Percentiles rank a stretch among this genome's conserved stretches.
phyloP scores from a whole-genome alignment of 2,113 vertebrate genomes.

The Larimichthys polyactis region DNA sequence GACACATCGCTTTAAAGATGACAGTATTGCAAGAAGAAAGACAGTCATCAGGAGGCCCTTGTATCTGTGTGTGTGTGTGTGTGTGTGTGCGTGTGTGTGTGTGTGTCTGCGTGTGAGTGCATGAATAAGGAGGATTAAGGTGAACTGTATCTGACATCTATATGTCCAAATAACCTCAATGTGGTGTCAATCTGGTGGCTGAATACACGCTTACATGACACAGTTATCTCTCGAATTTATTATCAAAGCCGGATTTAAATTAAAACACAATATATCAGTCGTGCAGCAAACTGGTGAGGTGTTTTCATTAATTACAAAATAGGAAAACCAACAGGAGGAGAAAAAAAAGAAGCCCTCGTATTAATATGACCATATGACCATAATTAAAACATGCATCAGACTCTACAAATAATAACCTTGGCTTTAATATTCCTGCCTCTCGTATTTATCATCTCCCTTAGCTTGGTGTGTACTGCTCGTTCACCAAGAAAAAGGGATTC shows the following conservation, averaged over 20 bases:
- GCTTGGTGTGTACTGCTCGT: conserved; percentile 81
- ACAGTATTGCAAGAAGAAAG: conserved; percentile 92
- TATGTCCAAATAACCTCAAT: conserved; percentile 59
- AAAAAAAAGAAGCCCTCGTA: conserved; percentile 21
- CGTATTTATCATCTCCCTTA: conserved; percentile 73
- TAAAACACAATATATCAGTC: conserved; percentile 5
- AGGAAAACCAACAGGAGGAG: conserved; percentile 11
- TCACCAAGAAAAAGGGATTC: conserved; percentile 93
- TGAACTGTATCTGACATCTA: conserved; percentile 65
- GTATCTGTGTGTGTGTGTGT: background rate
- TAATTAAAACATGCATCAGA: conserved; percentile 84
- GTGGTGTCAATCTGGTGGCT: conserved; percentile 13
- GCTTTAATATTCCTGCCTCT: conserved; percentile 81
- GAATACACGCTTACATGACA: conserved; percentile 12
- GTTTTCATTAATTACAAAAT: conserved; percentile 58
- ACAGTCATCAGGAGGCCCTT: conserved; percentile 89
- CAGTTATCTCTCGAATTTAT: conserved; percentile 21
- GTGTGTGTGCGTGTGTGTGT: conserved; percentile 1
- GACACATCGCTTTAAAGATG: conserved; percentile 94
- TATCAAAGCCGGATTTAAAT: conserved; percentile 33
- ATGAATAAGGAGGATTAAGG: conserved; percentile 33
- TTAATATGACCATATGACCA: conserved; percentile 63
- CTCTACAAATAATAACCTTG: conserved; percentile 83
- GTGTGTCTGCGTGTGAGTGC: background rate
- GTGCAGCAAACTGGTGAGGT: conserved; percentile 10